A percentile compares a stretch with the other conserved stretches of the same genome.
These are phyloP conservation scores for Plodia interpunctella DNA, from an alignment of 1,140 invertebrate species.

Conservation along the genomic window DNA sequence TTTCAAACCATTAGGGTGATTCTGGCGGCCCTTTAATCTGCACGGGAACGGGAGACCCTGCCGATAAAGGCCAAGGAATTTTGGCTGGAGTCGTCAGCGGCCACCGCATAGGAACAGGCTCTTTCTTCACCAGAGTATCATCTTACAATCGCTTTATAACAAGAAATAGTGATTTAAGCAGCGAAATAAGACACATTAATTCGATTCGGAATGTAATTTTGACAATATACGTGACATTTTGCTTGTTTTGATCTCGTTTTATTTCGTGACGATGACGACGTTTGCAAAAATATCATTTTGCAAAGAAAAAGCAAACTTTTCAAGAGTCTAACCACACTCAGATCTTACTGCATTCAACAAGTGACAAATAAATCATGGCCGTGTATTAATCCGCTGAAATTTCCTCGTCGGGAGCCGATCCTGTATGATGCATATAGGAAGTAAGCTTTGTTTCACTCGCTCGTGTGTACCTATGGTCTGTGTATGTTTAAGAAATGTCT, in stretches of 20 bases:
- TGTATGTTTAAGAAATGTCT: no score
- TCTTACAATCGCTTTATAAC: constrained; percentile 27
- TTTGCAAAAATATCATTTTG: no score
- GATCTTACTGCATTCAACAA: no score
- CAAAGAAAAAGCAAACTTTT: no score
- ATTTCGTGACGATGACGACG: constrained; percentile 18
- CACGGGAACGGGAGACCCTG: constrained; percentile 35
- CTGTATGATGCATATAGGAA: no score
- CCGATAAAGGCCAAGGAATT: constrained; percentile 34
- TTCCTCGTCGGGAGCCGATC: no score
- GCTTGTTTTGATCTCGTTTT: constrained; percentile 49
- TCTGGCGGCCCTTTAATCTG: constrained; percentile 58
- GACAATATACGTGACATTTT: constrained; percentile 28
- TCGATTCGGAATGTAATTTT: constrained; percentile 8
- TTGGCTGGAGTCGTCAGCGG: constrained; percentile 49
- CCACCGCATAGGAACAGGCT: constrained; percentile 17
- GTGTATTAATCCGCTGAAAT: no score
- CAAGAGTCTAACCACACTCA: no score
- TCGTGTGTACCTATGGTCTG: no score
- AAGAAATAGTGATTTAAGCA: not conserved
- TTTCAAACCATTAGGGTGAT: constrained; percentile 57
- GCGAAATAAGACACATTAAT: not conserved
- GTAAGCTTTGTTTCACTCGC: no score
- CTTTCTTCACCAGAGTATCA: constrained; percentile 51
- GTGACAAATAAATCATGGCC: no score